A percentile compares a stretch with the other conserved stretches of the same genome.
Conservation (phyloP, 2,113 vertebrate genomes). For the Seriola dumerili region DNA sequence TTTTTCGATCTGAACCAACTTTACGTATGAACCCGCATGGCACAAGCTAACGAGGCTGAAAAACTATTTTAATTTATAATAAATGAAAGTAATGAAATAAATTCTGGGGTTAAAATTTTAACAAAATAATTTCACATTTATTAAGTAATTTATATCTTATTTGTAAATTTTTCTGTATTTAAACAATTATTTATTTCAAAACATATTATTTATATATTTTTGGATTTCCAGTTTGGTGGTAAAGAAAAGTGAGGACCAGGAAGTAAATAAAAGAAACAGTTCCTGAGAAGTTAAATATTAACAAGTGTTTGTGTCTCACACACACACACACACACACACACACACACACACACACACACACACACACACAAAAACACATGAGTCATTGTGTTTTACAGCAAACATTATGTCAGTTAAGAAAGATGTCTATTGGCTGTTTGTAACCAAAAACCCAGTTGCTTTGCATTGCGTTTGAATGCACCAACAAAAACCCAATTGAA, state of each 20-base stretch:
- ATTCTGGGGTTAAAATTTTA: too few species aligned
- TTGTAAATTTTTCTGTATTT: background rate
- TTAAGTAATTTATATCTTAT: too few species aligned
- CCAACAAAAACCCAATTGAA: background rate
- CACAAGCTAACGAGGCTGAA: too few species aligned
- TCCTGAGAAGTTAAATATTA: constrained; percentile 26
- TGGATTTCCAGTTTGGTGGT: background rate
- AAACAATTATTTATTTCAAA: background rate
- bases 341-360: background rate
- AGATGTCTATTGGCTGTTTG: background rate
- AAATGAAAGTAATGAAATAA: too few species aligned
- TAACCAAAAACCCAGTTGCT: background rate
- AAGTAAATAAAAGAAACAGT: constrained; percentile 15
- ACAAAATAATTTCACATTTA: too few species aligned
- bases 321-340: background rate
- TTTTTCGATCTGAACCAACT: too few species aligned
- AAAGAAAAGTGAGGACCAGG: background rate
- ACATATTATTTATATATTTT: background rate
- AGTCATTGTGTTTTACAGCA: background rate
- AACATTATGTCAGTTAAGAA: background rate
- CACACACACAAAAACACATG: background rate
- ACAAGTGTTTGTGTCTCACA: background rate
- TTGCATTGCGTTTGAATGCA: background rate
- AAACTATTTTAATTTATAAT: too few species aligned
- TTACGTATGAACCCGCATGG: too few species aligned